These are phyloP conservation scores for Synanthedon myopaeformis DNA, from an alignment of 2,888 invertebrate genomes.

Conservation along the genomic window DNA sequence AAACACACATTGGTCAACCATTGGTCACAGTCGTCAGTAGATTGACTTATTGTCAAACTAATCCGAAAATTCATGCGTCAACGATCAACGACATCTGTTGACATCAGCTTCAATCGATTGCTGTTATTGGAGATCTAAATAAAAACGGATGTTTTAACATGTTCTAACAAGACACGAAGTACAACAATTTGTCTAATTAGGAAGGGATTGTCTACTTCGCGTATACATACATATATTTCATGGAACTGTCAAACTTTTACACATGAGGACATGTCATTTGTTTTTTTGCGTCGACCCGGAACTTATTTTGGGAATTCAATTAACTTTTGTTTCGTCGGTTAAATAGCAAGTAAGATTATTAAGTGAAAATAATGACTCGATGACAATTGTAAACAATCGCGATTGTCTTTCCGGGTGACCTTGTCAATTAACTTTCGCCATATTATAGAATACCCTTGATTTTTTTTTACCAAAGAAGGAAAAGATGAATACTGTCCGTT, in stretches of 20 bases:
- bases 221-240: not conserved
- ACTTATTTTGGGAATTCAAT: conserved; percentile 9
- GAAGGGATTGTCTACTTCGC: not conserved
- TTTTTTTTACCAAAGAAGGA: not conserved
- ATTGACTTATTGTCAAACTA: too few species aligned
- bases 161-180: too few species aligned
- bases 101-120: too few species aligned
- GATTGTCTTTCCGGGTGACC: conserved; percentile 30
- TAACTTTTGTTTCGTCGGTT: not conserved
- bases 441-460: not conserved
- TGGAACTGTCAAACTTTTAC: not conserved
- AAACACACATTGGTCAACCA: too few species aligned
- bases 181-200: not conserved
- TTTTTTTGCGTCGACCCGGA: conserved; percentile 22
- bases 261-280: conserved; percentile 6
- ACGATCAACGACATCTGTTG: too few species aligned
- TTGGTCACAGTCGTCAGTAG: too few species aligned
- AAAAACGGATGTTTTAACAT: too few species aligned
- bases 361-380: not conserved
- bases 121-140: too few species aligned
- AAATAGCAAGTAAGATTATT: not conserved
- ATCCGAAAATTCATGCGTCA: too few species aligned
- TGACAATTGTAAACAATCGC: not conserved
- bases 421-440: conserved; percentile 13
- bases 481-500: not conserved